Evolutionary conservation across 2,113 vertebrate species (phyloP).

Genomic region (Nothobranchius furzeri): DNA sequence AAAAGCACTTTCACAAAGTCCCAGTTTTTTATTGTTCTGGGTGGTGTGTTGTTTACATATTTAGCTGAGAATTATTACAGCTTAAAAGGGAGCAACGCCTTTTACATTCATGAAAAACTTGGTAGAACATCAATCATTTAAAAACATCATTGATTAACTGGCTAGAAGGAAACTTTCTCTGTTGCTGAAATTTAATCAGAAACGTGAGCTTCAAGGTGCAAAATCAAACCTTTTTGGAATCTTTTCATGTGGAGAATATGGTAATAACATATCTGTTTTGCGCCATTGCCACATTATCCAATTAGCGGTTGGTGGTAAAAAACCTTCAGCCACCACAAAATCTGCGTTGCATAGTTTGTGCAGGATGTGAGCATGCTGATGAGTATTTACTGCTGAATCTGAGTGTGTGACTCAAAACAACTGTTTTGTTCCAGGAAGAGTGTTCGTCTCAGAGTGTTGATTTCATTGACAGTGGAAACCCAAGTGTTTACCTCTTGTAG

Average conservation of each 20-base stretch:
- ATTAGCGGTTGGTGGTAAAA: constrained; percentile 47
- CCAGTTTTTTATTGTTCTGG: too few relatives aligned
- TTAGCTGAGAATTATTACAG: too few relatives aligned
- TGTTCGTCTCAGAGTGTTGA: constrained; percentile 28
- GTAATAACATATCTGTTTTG: constrained; percentile 46
- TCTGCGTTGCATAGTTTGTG: constrained; percentile 12
- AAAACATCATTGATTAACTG: too few relatives aligned
- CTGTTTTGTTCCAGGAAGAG: constrained; percentile 51
- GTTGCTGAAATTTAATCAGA: neutral
- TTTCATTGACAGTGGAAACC: constrained; percentile 50
- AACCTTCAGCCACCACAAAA: constrained; percentile 7
- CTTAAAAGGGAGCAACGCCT: too few relatives aligned
- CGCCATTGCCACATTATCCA: constrained; percentile 42
- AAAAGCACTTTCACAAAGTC: neutral
- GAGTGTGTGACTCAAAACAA: constrained; percentile 44
- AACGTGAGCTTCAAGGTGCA: constrained; percentile 25
- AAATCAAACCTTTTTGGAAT: neutral
- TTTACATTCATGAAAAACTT: too few relatives aligned
- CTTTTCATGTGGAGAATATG: constrained; percentile 29
- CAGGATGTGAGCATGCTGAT: constrained; percentile 17
- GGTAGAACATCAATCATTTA: too few relatives aligned
- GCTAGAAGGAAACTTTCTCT: too few relatives aligned
- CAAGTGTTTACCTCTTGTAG: constrained; percentile 35
- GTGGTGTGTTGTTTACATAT: too few relatives aligned
- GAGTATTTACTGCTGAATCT: constrained; percentile 29